Evolutionary conservation across 2,888 invertebrate genomes (phyloP).

Genomic region (Ophioninae sp.): DNA sequence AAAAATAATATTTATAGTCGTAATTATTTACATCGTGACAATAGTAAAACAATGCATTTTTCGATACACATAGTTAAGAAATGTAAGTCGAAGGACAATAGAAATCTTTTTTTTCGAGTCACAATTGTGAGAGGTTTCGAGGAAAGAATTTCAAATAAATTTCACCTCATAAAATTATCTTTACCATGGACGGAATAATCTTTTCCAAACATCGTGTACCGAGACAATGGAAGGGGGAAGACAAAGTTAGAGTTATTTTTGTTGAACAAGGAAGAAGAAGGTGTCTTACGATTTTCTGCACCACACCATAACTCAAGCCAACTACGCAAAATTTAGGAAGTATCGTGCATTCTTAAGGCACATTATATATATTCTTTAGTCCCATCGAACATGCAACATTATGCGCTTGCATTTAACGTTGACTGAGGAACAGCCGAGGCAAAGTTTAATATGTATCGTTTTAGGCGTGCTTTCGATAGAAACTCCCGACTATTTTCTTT

Average conservation of each 20-base stretch:
- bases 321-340: background rate
- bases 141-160: background rate
- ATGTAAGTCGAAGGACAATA: background rate
- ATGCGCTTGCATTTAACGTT: background rate
- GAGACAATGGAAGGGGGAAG: background rate
- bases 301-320: background rate
- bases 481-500: conserved; percentile 37
- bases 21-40: no score
- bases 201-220: background rate
- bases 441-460: conserved; percentile 4
- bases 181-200: background rate
- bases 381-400: background rate
- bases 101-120: background rate
- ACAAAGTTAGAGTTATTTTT: background rate
- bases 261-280: background rate
- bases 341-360: background rate
- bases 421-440: background rate
- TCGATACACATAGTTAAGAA: no score
- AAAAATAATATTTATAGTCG: no score
- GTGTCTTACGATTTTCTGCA: background rate
- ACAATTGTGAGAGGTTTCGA: background rate
- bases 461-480: conserved; percentile 63
- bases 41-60: no score
- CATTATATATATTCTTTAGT: background rate
- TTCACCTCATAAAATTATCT: background rate